These are phyloP conservation scores for Sesia apiformis DNA, from an alignment of 2,888 invertebrate species.

Conservation along the genomic window DNA sequence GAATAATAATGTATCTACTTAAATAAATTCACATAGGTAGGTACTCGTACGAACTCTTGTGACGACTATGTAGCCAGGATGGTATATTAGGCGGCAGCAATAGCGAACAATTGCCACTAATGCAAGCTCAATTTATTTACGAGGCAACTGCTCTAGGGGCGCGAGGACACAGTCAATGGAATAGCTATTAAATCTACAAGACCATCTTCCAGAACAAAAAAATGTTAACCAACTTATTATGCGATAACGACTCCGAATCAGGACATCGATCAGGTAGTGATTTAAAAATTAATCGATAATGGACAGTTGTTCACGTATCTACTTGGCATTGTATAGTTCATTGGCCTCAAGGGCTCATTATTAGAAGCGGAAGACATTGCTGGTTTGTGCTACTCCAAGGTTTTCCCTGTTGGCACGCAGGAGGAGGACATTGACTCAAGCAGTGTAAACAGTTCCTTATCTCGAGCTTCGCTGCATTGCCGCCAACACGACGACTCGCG, in stretches of 20 bases:
- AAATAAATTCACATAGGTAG: too few species aligned
- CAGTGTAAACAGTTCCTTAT: constrained; percentile 74
- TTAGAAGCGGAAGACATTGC: constrained; percentile 41
- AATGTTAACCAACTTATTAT: too few species aligned
- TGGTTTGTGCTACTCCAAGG: constrained; percentile 52
- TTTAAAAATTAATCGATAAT: constrained; percentile 10
- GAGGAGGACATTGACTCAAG: constrained; percentile 73
- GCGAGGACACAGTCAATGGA: constrained; percentile 30
- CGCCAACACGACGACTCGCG: constrained; percentile 36
- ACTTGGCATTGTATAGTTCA: constrained; percentile 27
- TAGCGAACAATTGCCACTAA: constrained; percentile 73
- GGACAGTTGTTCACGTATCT: constrained; percentile 9
- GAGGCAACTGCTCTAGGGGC: constrained; percentile 62
- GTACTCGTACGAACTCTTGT: too few species aligned
- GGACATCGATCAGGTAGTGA: too few species aligned
- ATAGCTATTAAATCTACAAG: neutral
- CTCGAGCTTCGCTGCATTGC: constrained; percentile 46
- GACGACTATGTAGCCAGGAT: too few species aligned
- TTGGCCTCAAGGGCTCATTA: constrained; percentile 40
- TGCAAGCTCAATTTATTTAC: constrained; percentile 73
- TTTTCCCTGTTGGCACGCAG: constrained; percentile 58
- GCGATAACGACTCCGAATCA: too few species aligned
- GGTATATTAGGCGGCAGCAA: constrained; percentile 27
- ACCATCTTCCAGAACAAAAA: too few species aligned
- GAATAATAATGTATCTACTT: too few species aligned